phyloP scores from a whole-genome alignment of 2,888 invertebrate genomes.

The Caenorhabditis japonica region DNA sequence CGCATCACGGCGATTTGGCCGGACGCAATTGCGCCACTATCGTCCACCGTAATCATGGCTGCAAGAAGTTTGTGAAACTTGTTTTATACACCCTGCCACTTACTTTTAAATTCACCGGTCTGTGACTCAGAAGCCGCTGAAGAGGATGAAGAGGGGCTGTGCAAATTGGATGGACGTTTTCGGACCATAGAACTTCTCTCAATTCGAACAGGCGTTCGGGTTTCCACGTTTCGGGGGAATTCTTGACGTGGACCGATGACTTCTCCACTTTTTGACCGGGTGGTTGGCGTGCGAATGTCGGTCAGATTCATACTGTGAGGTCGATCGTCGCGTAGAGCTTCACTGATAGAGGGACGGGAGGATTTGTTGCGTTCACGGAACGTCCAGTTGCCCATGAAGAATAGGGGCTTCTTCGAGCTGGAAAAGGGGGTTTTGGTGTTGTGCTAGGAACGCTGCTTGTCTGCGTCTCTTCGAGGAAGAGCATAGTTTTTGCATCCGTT shows the following conservation, averaged over 20 bases:
- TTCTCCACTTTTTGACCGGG: slow-evolving; percentile 28
- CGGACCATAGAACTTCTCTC: slow-evolving; percentile 45
- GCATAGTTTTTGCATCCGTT: no score
- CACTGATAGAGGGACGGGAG: slow-evolving; percentile 28
- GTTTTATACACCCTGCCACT: not conserved
- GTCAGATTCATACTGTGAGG: slow-evolving; percentile 61
- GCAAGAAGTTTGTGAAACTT: slow-evolving; percentile 2
- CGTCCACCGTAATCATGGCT: slow-evolving; percentile 58
- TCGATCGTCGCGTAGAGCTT: slow-evolving; percentile 47
- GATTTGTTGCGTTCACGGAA: slow-evolving; percentile 59
- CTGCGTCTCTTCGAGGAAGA: no score
- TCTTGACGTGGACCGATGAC: slow-evolving; percentile 7
- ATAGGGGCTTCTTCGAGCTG: slow-evolving; percentile 62
- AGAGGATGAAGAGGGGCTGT: slow-evolving; percentile 5
- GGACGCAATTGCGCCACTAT: no score
- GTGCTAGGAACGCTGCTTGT: no score
- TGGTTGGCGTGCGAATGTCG: slow-evolving; percentile 19
- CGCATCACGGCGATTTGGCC: slow-evolving; percentile 20
- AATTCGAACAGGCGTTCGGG: slow-evolving; percentile 40
- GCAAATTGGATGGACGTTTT: slow-evolving; percentile 8
- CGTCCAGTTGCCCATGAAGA: slow-evolving; percentile 64
- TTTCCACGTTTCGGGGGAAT: slow-evolving; percentile 39
- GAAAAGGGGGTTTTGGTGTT: not conserved
- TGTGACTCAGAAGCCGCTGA: slow-evolving; percentile 9
- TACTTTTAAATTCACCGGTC: slow-evolving; percentile 35